Evolutionary conservation across 2,888 invertebrate species (phyloP).

Genomic region (Folsomia candida): DNA sequence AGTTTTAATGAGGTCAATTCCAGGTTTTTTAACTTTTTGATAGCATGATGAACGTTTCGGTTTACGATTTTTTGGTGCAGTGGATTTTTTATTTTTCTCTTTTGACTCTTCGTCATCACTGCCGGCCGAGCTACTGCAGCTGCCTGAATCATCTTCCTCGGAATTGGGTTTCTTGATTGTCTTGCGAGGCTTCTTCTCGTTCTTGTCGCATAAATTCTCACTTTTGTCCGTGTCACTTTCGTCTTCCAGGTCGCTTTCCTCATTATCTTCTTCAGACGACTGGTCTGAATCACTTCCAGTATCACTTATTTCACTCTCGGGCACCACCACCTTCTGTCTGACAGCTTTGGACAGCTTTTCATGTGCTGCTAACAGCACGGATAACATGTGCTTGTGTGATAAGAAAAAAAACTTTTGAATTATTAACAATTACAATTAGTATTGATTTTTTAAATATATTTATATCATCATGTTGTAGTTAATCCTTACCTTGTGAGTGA

Average conservation of each 20-base stretch:
- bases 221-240: too few relatives aligned
- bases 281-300: not conserved
- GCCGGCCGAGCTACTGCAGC: too few relatives aligned
- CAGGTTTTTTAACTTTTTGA: not conserved
- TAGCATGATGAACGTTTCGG: not conserved
- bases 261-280: not conserved
- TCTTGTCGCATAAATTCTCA: too few relatives aligned
- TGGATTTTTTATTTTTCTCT: not conserved
- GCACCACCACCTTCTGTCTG: not conserved
- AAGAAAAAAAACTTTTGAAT: too few relatives aligned
- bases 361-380: conserved; percentile 36
- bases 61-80: too few relatives aligned
- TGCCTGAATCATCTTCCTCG: conserved; percentile 17
- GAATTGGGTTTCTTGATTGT: conserved; percentile 8
- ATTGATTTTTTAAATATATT: too few relatives aligned
- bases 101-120: not conserved
- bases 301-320: not conserved
- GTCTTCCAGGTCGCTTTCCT: too few relatives aligned
- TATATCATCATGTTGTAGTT: too few relatives aligned
- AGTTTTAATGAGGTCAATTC: conserved; percentile 30
- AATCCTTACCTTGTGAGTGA: too few relatives aligned
- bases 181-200: too few relatives aligned
- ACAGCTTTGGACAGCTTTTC: conserved; percentile 38
- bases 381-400: conserved; percentile 46
- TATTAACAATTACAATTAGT: too few relatives aligned